Base-by-base conservation (phyloP, 1,140 invertebrate species). In the Campodea augens region DNA sequence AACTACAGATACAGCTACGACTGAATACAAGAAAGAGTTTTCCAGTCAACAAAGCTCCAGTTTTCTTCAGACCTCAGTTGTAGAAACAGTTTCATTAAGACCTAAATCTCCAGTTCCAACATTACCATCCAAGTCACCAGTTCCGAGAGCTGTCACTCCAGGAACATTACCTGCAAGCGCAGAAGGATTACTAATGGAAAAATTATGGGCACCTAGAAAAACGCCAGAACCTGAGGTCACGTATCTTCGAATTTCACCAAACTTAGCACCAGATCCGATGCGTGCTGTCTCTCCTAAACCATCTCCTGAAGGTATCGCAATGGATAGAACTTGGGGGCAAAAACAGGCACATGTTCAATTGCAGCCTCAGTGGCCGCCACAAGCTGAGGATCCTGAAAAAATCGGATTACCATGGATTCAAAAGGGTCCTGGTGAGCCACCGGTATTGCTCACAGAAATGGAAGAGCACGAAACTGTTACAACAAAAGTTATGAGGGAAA, bases 101-200 rank as follows among this genome's bases (percentile, higher is more conserved):
- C n/a, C n/a, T n/a, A n/a, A n/a, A n/a, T n/a, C n/a, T n/a, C n/a
- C 20, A 20, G 18, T n/a, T 32, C 36, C 27, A 44, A 38, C 12
- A 3, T 38, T 5, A 39, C n/a, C 5, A 25, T 24, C 7, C 22
- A 44, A 15, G 25, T 21, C 22, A 38, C n/a, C 4, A n/a, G 12
- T 19, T 10, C 43, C 22, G 3, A 4, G 51, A 45, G 25, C 49
- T 39, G 42, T 44, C n/a, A 32, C 27, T 10, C 27, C 27, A 10
- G 27, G 27, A 10, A 32, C 27, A 32, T 7, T 32, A 32, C 7
- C 27, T 15, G 45, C 56, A 5, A 73, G 72, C 1, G 65, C 66
- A 0, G 72, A 75, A 54, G 71, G 60, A 2, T 48, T 75, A 41
- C 62, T 66, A 15, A 74, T 75, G 72, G 73, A 76, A 45, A 75